Percentiles rank a stretch among this genome's conserved stretches.
phyloP scores from a whole-genome alignment of 2,797 vertebrate genomes.

The Centroberyx gerrardi region DNA sequence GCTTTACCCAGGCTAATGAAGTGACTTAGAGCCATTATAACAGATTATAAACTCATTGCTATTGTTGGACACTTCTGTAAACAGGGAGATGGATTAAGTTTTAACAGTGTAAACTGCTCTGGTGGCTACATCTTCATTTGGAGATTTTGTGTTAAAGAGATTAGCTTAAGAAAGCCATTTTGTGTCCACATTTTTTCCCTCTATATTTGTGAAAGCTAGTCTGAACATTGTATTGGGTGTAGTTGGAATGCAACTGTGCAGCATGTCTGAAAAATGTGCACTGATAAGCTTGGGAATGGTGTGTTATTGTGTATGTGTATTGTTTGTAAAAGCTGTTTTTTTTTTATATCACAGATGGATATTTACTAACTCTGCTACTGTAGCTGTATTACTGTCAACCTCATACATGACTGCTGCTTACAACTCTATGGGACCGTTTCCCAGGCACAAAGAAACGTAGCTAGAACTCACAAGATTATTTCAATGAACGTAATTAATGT shows the following conservation, averaged over 20 bases:
- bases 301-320: constrained; percentile 90
- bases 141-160: constrained; percentile 68
- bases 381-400: constrained; percentile 92
- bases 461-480: constrained; percentile 52
- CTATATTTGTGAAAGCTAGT: constrained; percentile 83
- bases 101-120: constrained; percentile 62
- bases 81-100: constrained; percentile 65
- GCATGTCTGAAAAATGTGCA: constrained; percentile 95
- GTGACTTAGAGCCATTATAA: constrained; percentile 83
- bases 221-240: constrained; percentile 88
- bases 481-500: constrained; percentile 15
- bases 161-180: constrained; percentile 75
- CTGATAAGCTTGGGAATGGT: constrained; percentile 93
- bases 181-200: constrained; percentile 59
- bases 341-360: constrained; percentile 72
- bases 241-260: constrained; percentile 92
- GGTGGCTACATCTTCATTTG: constrained; percentile 60
- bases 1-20: constrained; percentile 74
- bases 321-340: constrained; percentile 84
- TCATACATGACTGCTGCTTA: constrained; percentile 96
- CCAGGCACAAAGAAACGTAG: constrained; percentile 58
- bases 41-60: constrained; percentile 61
- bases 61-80: constrained; percentile 64
- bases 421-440: constrained; percentile 77
- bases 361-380: constrained; percentile 86